These are phyloP conservation scores for Andrena cerasifolii DNA, from an alignment of 1,140 invertebrate species.

Conservation along the genomic window DNA sequence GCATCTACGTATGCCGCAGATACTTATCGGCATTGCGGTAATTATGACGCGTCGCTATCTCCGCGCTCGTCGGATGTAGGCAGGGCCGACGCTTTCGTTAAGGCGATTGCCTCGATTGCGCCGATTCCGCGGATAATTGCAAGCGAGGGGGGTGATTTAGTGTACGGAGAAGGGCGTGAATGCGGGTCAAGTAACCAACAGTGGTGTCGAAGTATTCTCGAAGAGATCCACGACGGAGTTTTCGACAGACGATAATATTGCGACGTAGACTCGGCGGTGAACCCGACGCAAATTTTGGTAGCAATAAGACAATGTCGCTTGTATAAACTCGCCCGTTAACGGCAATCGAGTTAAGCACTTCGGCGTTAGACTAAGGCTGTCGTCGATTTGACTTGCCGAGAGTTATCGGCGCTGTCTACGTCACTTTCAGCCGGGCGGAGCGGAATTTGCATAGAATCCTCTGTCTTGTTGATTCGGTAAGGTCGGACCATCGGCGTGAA, in stretches of 20 bases:
- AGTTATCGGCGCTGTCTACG: slow-evolving; percentile 52
- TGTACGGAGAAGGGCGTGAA: too few species aligned
- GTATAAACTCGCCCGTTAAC: slow-evolving; percentile 48
- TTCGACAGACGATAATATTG: neutral
- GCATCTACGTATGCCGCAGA: neutral
- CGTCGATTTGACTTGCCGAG: slow-evolving; percentile 59
- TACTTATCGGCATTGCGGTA: neutral
- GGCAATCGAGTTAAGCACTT: slow-evolving; percentile 51
- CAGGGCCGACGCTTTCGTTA: neutral
- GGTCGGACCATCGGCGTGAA: slow-evolving; percentile 19
- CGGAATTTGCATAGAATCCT: slow-evolving; percentile 58
- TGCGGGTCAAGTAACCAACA: too few species aligned
- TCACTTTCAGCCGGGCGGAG: slow-evolving; percentile 41
- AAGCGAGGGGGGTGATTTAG: too few species aligned
- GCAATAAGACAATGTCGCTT: too few species aligned
- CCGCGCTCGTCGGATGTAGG: neutral
- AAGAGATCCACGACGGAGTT: too few species aligned
- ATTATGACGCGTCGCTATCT: neutral
- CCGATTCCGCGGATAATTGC: too few species aligned
- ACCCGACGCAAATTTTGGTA: too few species aligned
- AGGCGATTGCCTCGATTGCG: neutral
- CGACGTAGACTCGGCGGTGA: too few species aligned
- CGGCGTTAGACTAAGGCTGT: slow-evolving; percentile 24
- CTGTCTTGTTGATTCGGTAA: slow-evolving; percentile 52
- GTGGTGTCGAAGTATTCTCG: too few species aligned